phyloP scores from a whole-genome alignment of 2,113 vertebrate species.

The Oxyruncus cristatus region DNA sequence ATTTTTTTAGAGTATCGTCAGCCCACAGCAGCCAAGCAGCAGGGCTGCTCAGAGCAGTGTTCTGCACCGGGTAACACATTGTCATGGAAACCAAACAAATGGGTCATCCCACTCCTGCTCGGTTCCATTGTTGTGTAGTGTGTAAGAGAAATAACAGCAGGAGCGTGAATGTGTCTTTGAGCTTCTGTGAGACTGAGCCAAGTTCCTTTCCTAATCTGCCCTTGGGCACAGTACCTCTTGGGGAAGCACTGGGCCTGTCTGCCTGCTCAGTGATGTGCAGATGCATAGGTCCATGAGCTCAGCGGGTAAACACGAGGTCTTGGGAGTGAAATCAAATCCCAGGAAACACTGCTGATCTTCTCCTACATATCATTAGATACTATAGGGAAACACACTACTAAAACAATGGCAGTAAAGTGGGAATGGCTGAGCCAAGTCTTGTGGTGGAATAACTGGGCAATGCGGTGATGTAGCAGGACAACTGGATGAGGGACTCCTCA shows the following conservation, averaged over 20 bases:
- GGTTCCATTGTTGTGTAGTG: neutral
- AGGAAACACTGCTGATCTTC: neutral
- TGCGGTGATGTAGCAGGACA: neutral
- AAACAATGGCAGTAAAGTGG: neutral
- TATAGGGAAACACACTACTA: neutral
- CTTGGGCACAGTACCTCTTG: accelerated
- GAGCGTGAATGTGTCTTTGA: neutral
- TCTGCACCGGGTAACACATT: neutral
- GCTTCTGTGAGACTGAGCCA: neutral
- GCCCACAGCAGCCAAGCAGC: neutral
- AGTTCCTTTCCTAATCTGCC: neutral
- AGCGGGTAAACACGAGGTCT: neutral
- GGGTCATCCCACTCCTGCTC: slow-evolving; percentile 28
- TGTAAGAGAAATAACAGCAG: neutral
- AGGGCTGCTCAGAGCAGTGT: neutral
- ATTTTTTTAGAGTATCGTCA: neutral
- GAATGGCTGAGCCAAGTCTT: neutral
- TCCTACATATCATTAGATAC: neutral
- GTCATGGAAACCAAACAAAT: slow-evolving; percentile 61
- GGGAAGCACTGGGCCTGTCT: neutral
- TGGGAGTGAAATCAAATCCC: neutral
- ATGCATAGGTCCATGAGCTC: neutral
- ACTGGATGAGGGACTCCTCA: neutral
- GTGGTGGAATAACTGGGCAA: neutral
- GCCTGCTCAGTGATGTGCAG: neutral